A percentile compares a stretch with the other conserved stretches of the same genome.
phyloP scores from a whole-genome alignment of 2,888 invertebrate genomes.

The Macrosoma leucophasiata region DNA sequence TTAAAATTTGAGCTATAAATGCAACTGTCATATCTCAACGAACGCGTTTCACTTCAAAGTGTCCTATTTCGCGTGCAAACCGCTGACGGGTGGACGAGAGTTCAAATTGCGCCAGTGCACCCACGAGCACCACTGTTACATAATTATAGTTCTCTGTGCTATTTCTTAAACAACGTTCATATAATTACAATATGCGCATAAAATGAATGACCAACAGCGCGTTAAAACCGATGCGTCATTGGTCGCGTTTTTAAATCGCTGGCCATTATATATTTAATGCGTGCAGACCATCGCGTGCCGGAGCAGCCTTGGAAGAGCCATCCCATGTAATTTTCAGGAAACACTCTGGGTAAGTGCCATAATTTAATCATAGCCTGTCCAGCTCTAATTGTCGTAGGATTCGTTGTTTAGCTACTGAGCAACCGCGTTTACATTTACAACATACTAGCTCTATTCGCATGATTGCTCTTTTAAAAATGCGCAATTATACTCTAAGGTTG shows the following conservation, averaged over 20 bases:
- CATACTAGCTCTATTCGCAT: constrained; percentile 33
- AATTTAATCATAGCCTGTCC: constrained; percentile 73
- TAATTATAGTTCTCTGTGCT: constrained; percentile 30
- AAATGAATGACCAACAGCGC: constrained; percentile 48
- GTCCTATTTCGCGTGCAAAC: not conserved
- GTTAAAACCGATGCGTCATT: constrained; percentile 72
- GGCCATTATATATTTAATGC: constrained; percentile 56
- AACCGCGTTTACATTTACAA: constrained; percentile 36
- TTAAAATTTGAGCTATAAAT: too few relatives aligned
- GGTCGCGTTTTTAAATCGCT: constrained; percentile 58
- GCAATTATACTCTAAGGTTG: too few relatives aligned
- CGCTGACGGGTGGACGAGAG: constrained; percentile 9
- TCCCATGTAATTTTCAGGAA: constrained; percentile 75
- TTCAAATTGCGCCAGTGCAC: constrained; percentile 7
- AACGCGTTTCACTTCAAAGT: not conserved
- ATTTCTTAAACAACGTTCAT: constrained; percentile 33
- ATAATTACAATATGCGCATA: constrained; percentile 46
- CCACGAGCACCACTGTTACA: constrained; percentile 18
- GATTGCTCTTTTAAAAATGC: constrained; percentile 37
- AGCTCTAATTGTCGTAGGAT: constrained; percentile 66
- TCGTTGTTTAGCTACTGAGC: constrained; percentile 60
- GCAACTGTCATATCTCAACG: too few relatives aligned
- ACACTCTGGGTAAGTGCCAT: constrained; percentile 69
- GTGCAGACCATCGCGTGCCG: constrained; percentile 67
- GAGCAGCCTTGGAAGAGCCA: constrained; percentile 67